Conservation (phyloP, 2,888 invertebrate genomes). For the Liopterus haemorrhoidalis region DNA sequence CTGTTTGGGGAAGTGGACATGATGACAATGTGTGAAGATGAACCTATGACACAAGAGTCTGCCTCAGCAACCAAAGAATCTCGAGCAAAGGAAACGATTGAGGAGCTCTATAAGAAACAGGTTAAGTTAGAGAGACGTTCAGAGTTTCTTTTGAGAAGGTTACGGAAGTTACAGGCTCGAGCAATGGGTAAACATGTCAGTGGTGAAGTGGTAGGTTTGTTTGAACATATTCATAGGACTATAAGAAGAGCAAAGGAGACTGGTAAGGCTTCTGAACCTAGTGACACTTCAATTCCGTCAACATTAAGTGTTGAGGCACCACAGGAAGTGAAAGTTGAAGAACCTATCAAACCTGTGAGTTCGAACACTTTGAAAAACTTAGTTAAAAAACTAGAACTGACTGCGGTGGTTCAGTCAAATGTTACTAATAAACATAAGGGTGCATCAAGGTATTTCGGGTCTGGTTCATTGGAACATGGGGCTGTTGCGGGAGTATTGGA, state of each 20-base stretch:
- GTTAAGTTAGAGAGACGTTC: conserved; percentile 61
- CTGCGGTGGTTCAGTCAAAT: conserved; percentile 44
- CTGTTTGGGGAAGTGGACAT: conserved; percentile 50
- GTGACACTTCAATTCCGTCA: conserved; percentile 9
- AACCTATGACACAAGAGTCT: conserved; percentile 39
- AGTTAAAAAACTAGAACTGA: conserved; percentile 51
- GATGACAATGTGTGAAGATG: conserved; percentile 49
- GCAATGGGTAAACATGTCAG: conserved; percentile 71
- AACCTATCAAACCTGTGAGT: conserved; percentile 43
- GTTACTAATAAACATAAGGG: conserved; percentile 41
- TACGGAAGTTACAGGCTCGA: conserved; percentile 70
- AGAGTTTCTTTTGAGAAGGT: conserved; percentile 65
- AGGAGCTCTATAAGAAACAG: conserved; percentile 51
- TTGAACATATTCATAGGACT: conserved; percentile 65
- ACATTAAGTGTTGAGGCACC: conserved; percentile 11
- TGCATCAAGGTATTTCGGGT: conserved; percentile 49
- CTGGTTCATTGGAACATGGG: conserved; percentile 47
- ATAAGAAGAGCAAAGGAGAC: conserved; percentile 38
- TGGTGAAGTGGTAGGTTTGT: conserved; percentile 71
- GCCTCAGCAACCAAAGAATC: conserved; percentile 47
- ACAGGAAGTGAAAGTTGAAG: conserved; percentile 18
- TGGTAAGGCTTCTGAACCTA: not conserved
- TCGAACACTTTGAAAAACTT: conserved; percentile 53
- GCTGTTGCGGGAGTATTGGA: too few relatives aligned
- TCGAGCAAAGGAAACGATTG: conserved; percentile 50